Percentiles rank a stretch among this genome's conserved stretches.
Evolutionary conservation across 2,113 vertebrate genomes (phyloP).

Genomic region (Hepsetus odoe): DNA sequence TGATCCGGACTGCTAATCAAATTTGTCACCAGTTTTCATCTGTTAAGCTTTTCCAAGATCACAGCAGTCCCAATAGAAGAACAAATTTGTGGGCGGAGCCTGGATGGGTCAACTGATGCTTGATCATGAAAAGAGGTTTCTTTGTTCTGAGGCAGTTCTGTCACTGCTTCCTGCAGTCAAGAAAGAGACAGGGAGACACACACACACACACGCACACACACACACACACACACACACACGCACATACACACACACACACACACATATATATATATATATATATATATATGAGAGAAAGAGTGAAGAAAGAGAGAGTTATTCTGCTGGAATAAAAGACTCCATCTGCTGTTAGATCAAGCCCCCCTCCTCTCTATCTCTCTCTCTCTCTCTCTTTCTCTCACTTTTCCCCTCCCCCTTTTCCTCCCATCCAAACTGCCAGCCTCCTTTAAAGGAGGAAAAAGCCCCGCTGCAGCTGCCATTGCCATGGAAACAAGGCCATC

Average conservation of each 20-base stretch:
- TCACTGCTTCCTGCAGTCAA: conserved; percentile 33
- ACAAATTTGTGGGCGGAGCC: neutral
- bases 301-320: conserved; percentile 30
- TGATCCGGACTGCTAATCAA: no score
- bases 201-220: neutral
- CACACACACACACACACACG: neutral
- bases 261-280: no score
- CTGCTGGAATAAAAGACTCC: conserved; percentile 54
- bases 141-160: conserved; percentile 38
- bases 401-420: conserved; percentile 25
- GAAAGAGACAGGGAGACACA: neutral
- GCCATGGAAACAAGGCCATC: conserved; percentile 58
- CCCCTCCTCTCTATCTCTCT: neutral
- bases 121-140: neutral
- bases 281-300: neutral
- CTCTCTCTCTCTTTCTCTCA: neutral
- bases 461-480: conserved; percentile 55
- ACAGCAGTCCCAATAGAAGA: neutral
- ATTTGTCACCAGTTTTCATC: neutral
- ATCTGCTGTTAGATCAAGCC: conserved; percentile 46
- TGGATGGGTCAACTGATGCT: neutral
- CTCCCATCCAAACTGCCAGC: conserved; percentile 34
- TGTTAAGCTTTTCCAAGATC: neutral
- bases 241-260: no score
- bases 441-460: conserved; percentile 37